phyloP scores from a whole-genome alignment of 2,113 vertebrate species.

The Chlorodrepanis virens region DNA sequence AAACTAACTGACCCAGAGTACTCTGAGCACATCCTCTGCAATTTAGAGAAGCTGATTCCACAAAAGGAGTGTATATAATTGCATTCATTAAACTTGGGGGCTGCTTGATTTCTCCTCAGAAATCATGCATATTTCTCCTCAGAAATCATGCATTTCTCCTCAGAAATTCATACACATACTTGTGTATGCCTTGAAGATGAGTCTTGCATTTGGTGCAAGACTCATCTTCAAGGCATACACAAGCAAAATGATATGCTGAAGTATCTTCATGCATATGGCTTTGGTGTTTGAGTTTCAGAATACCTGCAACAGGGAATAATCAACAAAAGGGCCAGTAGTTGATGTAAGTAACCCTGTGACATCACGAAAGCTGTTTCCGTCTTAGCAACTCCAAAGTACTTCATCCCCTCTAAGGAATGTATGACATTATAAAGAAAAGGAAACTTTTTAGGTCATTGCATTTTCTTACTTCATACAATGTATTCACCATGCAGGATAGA shows the following conservation, averaged over 20 bases:
- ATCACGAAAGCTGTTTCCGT: not conserved
- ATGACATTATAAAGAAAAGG: not conserved
- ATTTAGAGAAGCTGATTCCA: not conserved
- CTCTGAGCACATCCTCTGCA: not conserved
- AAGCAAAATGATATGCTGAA: not conserved
- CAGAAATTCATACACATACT: too few species aligned
- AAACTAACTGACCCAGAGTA: not conserved
- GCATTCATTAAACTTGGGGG: not conserved
- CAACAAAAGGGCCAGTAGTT: not conserved
- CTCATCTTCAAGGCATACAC: not conserved
- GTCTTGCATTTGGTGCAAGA: not conserved
- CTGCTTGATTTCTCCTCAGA: not conserved
- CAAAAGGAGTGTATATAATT: not conserved
- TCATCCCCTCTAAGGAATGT: conserved; percentile 18
- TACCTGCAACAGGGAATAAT: not conserved
- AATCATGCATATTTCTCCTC: not conserved
- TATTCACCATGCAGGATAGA: conserved; percentile 39
- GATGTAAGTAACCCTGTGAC: not conserved
- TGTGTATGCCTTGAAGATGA: too few species aligned
- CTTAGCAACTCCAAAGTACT: conserved; percentile 21
- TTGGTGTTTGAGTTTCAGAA: not conserved
- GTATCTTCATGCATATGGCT: not conserved
- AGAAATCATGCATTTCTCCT: too few species aligned
- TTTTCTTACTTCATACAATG: conserved; percentile 20
- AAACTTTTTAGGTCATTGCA: conserved; percentile 18